Conservation (phyloP, 2,888 invertebrate species). For the Bruchidius siliquastri region DNA sequence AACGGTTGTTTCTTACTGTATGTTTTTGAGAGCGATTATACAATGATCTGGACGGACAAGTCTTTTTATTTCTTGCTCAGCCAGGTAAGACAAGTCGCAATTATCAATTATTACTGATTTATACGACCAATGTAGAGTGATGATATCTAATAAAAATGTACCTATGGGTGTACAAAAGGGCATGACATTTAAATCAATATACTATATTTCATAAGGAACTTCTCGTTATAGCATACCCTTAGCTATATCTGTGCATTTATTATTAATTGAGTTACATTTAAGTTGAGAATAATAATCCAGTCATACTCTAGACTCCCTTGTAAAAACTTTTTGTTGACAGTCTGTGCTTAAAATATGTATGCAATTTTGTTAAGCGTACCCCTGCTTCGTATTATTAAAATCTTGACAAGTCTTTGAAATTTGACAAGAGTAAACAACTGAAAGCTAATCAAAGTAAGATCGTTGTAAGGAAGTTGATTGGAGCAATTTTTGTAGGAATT, state of each 20-base stretch:
- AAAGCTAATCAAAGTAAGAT: neutral
- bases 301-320: neutral
- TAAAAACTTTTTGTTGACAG: neutral
- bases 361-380: neutral
- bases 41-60: neutral
- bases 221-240: too few relatives aligned
- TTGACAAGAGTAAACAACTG: neutral
- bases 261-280: too few relatives aligned
- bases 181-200: too few relatives aligned
- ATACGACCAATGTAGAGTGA: too few relatives aligned
- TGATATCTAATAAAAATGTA: too few relatives aligned
- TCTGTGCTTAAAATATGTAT: neutral
- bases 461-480: neutral
- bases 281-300: neutral
- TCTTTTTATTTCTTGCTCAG: too few relatives aligned
- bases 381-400: neutral
- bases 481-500: too few relatives aligned
- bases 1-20: neutral
- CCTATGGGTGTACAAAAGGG: too few relatives aligned
- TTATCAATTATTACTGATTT: too few relatives aligned
- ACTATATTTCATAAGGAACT: too few relatives aligned
- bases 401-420: neutral
- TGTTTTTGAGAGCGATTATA: neutral
- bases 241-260: too few relatives aligned
- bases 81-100: too few relatives aligned